Evolutionary conservation across 2,888 invertebrate species (phyloP).

Genomic region (Lymantria monacha): DNA sequence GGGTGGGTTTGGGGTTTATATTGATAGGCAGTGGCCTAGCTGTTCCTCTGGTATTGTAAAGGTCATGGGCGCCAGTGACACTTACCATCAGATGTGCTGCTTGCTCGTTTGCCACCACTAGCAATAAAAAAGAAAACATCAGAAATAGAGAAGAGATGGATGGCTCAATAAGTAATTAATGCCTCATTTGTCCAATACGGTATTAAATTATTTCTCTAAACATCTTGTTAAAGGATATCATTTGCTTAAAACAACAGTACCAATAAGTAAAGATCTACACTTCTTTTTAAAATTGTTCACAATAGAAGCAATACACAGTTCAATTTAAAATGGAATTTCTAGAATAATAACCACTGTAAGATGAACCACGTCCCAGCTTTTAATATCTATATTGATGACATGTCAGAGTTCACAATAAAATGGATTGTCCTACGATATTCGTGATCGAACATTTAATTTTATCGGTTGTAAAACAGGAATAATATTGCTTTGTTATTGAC

Average conservation of each 20-base stretch:
- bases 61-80: too few species aligned
- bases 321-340: slow-evolving; percentile 4
- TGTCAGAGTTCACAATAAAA: slow-evolving; percentile 14
- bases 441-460: slow-evolving; percentile 38
- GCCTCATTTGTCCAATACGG: too few species aligned
- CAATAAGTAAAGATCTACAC: neutral
- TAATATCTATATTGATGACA: slow-evolving; percentile 1
- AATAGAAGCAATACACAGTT: slow-evolving; percentile 1
- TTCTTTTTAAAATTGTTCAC: neutral
- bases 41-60: too few species aligned
- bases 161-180: too few species aligned
- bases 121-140: too few species aligned
- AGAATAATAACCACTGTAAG: slow-evolving; percentile 14
- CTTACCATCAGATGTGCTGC: too few species aligned
- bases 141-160: too few species aligned
- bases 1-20: too few species aligned
- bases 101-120: too few species aligned
- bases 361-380: slow-evolving; percentile 10
- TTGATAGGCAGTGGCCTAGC: too few species aligned
- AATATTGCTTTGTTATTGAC: slow-evolving; percentile 39
- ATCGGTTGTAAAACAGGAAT: slow-evolving; percentile 42
- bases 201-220: slow-evolving; percentile 14
- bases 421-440: slow-evolving; percentile 30
- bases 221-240: slow-evolving; percentile 10
- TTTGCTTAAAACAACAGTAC: slow-evolving; percentile 17